Percentiles rank a stretch among this genome's conserved stretches.
Evolutionary conservation across 2,113 vertebrate species (phyloP).

Genomic region (Holacanthus passer): DNA sequence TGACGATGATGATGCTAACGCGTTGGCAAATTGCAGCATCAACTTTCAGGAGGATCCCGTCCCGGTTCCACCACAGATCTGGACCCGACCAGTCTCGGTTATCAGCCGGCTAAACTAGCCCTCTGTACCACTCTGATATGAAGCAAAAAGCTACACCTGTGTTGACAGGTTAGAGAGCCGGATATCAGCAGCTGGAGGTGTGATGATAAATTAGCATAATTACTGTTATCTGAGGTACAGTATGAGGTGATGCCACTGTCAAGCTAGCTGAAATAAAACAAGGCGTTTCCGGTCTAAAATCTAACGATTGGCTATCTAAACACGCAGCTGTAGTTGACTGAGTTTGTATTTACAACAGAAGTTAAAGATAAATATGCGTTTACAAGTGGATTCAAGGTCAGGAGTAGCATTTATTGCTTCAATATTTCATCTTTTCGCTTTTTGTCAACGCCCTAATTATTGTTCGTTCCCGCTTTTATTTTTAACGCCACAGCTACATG

Average conservation of each 20-base stretch:
- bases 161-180: slow-evolving; percentile 8
- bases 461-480: slow-evolving; percentile 34
- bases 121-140: background rate
- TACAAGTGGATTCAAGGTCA: background rate
- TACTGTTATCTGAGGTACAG: background rate
- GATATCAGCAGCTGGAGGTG: background rate
- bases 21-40: slow-evolving; percentile 57
- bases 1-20: slow-evolving; percentile 24
- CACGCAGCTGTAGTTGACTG: background rate
- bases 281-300: slow-evolving; percentile 33
- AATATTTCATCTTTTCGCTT: background rate
- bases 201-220: slow-evolving; percentile 19
- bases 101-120: background rate
- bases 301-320: background rate
- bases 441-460: background rate
- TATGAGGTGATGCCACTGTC: slow-evolving; percentile 22
- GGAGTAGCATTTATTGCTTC: fast-evolving
- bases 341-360: no score
- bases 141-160: background rate
- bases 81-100: background rate
- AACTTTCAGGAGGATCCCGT: slow-evolving; percentile 54
- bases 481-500: background rate
- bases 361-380: fast-evolving
- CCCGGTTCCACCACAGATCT: slow-evolving; percentile 20
- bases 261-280: background rate